A percentile compares a stretch with the other conserved stretches of the same genome.
phyloP scores from a whole-genome alignment of 2,888 invertebrate genomes.

The Heteropelma amictum region DNA sequence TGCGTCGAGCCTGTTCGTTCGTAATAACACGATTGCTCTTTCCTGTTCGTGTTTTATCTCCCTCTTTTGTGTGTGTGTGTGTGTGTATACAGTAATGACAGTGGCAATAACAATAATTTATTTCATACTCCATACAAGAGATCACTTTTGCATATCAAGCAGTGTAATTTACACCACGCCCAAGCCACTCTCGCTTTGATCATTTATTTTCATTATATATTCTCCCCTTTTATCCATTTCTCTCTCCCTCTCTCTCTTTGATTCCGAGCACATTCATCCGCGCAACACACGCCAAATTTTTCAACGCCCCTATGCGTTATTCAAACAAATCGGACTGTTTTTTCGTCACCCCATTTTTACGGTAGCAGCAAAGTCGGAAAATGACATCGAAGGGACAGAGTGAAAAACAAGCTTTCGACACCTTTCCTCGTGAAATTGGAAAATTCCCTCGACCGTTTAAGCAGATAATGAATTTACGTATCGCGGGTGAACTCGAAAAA shows the following conservation, averaged over 20 bases:
- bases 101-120: constrained; percentile 1
- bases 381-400: constrained; percentile 5
- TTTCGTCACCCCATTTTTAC: background rate
- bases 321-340: constrained; percentile 41
- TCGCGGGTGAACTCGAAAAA: no score
- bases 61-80: background rate
- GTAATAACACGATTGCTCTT: constrained; percentile 3
- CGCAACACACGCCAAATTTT: constrained; percentile 20
- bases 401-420: constrained; percentile 20
- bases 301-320: constrained; percentile 18
- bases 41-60: background rate
- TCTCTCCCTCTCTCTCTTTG: background rate
- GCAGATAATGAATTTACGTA: constrained; percentile 16
- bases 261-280: background rate
- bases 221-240: background rate
- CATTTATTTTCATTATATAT: constrained; percentile 55
- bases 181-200: constrained; percentile 40
- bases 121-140: background rate
- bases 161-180: constrained; percentile 50
- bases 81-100: constrained; percentile 1
- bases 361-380: constrained; percentile 16
- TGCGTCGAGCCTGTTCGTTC: background rate
- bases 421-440: background rate
- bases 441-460: constrained; percentile 29
- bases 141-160: constrained; percentile 49